A percentile compares a stretch with the other conserved stretches of the same genome.
phyloP scores from a whole-genome alignment of 2,888 invertebrate genomes.

The Eristalis tenax region DNA sequence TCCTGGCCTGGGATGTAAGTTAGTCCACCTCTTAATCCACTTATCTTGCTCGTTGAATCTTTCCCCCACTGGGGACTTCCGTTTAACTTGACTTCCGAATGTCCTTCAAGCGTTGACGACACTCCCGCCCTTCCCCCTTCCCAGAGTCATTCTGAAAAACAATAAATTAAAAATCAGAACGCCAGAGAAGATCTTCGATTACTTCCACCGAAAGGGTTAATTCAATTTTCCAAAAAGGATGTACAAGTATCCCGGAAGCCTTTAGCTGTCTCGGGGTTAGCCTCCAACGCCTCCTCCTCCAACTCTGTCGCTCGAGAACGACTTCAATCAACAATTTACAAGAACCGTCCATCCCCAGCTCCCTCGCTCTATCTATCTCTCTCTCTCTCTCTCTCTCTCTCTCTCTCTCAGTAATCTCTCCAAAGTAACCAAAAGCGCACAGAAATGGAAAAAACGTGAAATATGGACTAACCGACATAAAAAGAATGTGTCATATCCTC shows the following conservation, averaged over 20 bases:
- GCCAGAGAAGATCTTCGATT: conserved; percentile 34
- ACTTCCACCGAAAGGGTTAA: conserved; percentile 17
- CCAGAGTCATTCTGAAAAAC: conserved; percentile 2
- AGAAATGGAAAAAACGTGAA: conserved; percentile 25
- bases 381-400: not conserved
- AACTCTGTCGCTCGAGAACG: not conserved
- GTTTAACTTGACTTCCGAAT: not conserved
- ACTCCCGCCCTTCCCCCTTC: not conserved
- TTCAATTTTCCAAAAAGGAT: conserved; percentile 52
- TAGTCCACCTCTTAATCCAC: too few relatives aligned
- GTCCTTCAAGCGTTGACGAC: not conserved
- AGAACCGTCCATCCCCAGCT: not conserved
- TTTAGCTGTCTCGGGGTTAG: not conserved
- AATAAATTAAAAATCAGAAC: conserved; percentile 38
- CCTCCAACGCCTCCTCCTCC: not conserved
- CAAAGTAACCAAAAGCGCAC: conserved; percentile 18
- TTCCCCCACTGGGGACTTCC: not conserved
- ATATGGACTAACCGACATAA: conserved; percentile 52
- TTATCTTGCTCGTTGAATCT: not conserved
- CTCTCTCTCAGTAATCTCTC: conserved; percentile 23
- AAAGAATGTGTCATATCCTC: conserved; percentile 52
- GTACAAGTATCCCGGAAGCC: conserved; percentile 1
- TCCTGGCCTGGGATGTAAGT: too few relatives aligned
- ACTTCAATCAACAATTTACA: conserved; percentile 49
- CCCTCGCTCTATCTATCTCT: not conserved